Conservation (phyloP, 2,797 vertebrate genomes). For the Myripristis jacobus region DNA sequence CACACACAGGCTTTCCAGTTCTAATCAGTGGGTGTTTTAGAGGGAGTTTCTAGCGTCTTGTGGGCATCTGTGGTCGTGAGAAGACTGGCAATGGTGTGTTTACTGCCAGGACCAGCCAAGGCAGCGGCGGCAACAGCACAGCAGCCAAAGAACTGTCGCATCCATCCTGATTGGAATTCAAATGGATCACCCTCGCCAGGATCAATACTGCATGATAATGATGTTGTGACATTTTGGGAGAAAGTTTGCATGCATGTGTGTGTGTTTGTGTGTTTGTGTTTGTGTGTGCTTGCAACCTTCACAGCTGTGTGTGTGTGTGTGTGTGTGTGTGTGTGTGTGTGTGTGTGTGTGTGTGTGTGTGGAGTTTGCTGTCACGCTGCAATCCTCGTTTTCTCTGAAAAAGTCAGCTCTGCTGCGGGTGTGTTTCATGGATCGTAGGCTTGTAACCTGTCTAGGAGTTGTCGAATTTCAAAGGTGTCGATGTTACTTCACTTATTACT, state of each 20-base stretch:
- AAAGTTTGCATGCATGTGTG: too few relatives aligned
- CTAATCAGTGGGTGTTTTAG: slow-evolving; percentile 41
- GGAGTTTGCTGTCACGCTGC: neutral
- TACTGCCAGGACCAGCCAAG: slow-evolving; percentile 29
- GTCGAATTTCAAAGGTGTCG: neutral
- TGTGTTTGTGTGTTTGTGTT: too few relatives aligned
- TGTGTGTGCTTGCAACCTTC: slow-evolving; percentile 28
- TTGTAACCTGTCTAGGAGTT: too few relatives aligned
- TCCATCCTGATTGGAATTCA: slow-evolving; percentile 68
- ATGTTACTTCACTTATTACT: neutral
- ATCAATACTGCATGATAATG: slow-evolving; percentile 75
- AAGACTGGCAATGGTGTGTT: slow-evolving; percentile 44
- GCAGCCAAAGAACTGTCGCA: slow-evolving; percentile 55
- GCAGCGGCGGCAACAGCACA: neutral
- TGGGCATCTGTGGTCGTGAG: slow-evolving; percentile 42
- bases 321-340: too few relatives aligned
- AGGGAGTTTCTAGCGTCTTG: slow-evolving; percentile 42
- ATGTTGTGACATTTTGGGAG: slow-evolving; percentile 66
- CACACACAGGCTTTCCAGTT: slow-evolving; percentile 6
- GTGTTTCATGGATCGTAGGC: too few relatives aligned
- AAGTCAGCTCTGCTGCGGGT: too few relatives aligned
- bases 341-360: slow-evolving; percentile 19
- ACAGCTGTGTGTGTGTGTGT: neutral
- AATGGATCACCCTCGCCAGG: slow-evolving; percentile 50
- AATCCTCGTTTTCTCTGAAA: neutral